Conservation (phyloP, 1,140 invertebrate genomes). For the Vanessa atalanta region DNA sequence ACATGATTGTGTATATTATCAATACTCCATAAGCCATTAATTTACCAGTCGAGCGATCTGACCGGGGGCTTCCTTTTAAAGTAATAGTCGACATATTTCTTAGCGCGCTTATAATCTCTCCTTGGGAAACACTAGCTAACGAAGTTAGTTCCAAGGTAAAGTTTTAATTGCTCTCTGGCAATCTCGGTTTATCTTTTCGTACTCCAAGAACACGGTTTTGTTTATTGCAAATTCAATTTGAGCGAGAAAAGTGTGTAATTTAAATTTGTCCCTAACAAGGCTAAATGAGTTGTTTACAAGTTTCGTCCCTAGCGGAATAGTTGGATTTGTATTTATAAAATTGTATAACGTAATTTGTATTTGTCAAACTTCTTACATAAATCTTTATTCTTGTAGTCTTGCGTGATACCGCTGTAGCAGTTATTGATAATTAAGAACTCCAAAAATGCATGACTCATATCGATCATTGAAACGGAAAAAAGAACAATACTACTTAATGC, state of each 20-base stretch:
- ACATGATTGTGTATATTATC: neutral
- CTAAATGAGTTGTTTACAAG: neutral
- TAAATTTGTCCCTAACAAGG: constrained; percentile 29
- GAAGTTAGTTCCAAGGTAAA: constrained; percentile 75
- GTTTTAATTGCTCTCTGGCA: constrained; percentile 75
- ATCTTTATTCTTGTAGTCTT: too few relatives aligned
- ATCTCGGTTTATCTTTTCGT: constrained; percentile 75
- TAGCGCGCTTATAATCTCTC: constrained; percentile 55
- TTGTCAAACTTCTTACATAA: too few relatives aligned
- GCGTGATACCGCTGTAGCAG: too few relatives aligned
- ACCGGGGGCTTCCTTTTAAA: constrained; percentile 50
- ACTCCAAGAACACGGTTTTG: constrained; percentile 65
- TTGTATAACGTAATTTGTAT: neutral
- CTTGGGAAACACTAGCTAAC: constrained; percentile 66
- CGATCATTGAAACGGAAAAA: too few relatives aligned
- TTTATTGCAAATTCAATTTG: constrained; percentile 75
- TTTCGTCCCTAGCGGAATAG: neutral
- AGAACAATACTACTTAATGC: too few relatives aligned
- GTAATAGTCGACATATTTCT: constrained; percentile 64
- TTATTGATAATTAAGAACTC: too few relatives aligned
- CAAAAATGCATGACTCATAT: too few relatives aligned
- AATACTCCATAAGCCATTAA: neutral
- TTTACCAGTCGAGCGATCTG: constrained; percentile 19
- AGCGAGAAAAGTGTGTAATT: constrained; percentile 50
- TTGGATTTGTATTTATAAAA: neutral